Base-by-base conservation (phyloP, 1,140 invertebrate species). In the Drosophila auraria region DNA sequence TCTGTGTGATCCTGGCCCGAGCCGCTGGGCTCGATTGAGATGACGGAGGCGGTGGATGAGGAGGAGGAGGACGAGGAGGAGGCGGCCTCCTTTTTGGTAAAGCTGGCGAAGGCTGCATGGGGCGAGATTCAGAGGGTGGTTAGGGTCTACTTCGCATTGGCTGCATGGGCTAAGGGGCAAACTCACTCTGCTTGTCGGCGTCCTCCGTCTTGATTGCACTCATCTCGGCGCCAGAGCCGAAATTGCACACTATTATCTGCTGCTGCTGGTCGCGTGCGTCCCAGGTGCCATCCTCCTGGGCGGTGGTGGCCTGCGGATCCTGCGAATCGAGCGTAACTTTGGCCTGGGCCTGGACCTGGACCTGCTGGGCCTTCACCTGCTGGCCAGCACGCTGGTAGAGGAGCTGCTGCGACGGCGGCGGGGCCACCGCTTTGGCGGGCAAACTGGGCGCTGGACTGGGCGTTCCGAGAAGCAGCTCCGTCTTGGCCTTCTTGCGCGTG, bases 31-130 rank as follows among this genome's bases (percentile, higher is more conserved):
- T 89, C 84, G 5, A 90, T 84, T 1, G 86, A 91, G 42, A 89
- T 80, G 7, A 91, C 64, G 17, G 84, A 89, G 30, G 86, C 81
- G 17, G 81, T 87, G 7, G 83, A 83, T 12, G 84, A 89, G 45
- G 78, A 66, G n/a, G 84, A 80, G 14, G 83, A 89, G 3, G 78
- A 69, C 27, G 82, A 87, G 5, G 77, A 69, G 9, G 77, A 64
- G 25, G 45, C 65, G 15, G 27, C 57, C 60, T 89, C 84, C 70
- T 89, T 87, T 89, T 89, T 89, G 84, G 84, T 89, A 69, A 90
- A 90, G 86, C 86, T 90, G 70, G 56, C 63, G 40, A 82, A 90
- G 64, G 47, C 86, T 90, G 54, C 11, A 5, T 11, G 11, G 42
- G 12, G 8, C n/a, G n/a, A 40, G 20, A n/a, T 25, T 15, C 0